phyloP scores from a whole-genome alignment of 1,140 invertebrate genomes.

The Drosophila mojavensis region DNA sequence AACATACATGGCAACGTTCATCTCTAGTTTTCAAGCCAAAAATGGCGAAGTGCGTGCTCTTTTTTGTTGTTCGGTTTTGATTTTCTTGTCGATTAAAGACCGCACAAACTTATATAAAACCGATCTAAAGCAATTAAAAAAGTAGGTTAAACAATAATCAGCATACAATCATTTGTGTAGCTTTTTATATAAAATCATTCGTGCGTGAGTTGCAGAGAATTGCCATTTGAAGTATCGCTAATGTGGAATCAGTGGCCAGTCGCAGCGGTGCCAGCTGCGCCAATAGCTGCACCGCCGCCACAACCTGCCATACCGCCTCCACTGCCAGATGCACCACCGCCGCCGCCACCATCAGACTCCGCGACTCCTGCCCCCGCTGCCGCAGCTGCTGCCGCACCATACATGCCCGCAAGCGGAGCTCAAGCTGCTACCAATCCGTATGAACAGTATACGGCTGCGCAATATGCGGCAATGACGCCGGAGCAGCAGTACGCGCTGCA shows the following conservation, averaged over 20 bases:
- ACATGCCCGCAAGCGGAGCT: constrained; percentile 3
- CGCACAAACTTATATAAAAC: constrained; percentile 32
- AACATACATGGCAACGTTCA: constrained; percentile 7
- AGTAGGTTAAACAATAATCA: neutral
- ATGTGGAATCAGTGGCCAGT: constrained; percentile 78
- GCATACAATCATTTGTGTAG: neutral
- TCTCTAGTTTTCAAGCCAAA: constrained; percentile 70
- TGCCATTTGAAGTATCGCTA: constrained; percentile 14
- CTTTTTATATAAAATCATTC: neutral
- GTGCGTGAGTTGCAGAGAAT: neutral
- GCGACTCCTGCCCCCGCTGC: constrained; percentile 2
- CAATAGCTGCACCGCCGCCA: constrained; percentile 52
- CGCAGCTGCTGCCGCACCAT: neutral
- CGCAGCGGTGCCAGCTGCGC: constrained; percentile 30
- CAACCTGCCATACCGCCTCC: constrained; percentile 68
- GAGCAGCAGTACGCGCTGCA: constrained; percentile 85
- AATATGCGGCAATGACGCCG: constrained; percentile 86
- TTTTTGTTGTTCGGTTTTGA: constrained; percentile 31
- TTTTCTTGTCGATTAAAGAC: constrained; percentile 16
- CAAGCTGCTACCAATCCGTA: constrained; percentile 58
- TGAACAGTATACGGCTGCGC: constrained; percentile 88
- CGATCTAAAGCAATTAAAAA: neutral
- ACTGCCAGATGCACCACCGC: constrained; percentile 67
- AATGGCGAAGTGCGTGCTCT: constrained; percentile 53
- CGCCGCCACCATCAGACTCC: constrained; percentile 57